Conservation (phyloP, 2,113 vertebrate species). For the Trochalopteron elliotii region DNA sequence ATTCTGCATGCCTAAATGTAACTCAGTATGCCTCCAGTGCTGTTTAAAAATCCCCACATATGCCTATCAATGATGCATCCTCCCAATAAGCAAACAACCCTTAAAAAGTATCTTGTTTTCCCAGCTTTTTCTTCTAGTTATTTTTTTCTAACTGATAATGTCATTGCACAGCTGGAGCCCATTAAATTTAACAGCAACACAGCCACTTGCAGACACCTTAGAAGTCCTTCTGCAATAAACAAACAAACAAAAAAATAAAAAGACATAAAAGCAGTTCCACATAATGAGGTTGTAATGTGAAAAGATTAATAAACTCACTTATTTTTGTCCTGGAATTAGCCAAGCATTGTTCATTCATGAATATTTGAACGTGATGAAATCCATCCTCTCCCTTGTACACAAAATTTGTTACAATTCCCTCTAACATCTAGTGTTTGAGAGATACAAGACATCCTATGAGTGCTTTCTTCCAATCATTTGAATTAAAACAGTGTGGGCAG, state of each 20-base stretch:
- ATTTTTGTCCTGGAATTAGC: conserved; percentile 10
- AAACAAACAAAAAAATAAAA: background rate
- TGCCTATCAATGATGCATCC: background rate
- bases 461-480: background rate
- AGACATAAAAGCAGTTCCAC: conserved; percentile 4
- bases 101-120: background rate
- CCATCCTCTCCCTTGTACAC: background rate
- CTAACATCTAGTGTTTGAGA: background rate
- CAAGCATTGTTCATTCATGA: conserved; percentile 5
- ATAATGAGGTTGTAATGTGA: conserved; percentile 36
- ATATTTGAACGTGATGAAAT: background rate
- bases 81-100: background rate
- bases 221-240: conserved; percentile 13
- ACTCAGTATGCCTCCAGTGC: background rate
- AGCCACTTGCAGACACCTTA: background rate
- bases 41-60: background rate
- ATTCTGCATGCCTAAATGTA: background rate
- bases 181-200: conserved; percentile 40
- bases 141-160: background rate
- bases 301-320: conserved; percentile 21
- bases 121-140: background rate
- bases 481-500: background rate
- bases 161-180: conserved; percentile 33
- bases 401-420: background rate
- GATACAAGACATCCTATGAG: background rate